Evolutionary conservation across 2,888 invertebrate species (phyloP), one percentile per base, ranked within the genome.

Genomic region (Aplocera efformata): DNA sequence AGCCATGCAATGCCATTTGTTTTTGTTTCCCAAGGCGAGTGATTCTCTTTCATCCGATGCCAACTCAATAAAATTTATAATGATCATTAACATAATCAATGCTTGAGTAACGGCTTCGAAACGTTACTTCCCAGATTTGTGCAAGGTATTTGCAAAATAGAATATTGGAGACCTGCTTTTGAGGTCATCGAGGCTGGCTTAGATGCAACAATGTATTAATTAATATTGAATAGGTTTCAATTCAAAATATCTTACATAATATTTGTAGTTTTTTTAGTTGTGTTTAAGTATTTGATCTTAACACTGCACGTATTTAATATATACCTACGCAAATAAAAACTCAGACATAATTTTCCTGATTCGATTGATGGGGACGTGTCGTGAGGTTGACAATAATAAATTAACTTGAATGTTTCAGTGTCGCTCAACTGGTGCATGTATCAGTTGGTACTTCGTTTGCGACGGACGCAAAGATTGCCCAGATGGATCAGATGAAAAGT

Each of bases 401-500:
- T 22, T 28, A 17, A 9, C 17, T 26, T 7, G 28, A 24, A 20
- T 13, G 11, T 34, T 48, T 26, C 41, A 97, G 93, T 97, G 97
- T 71, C 93, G 93, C 20, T 94, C 94, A 35, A 93, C 93, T 34
- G 97, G 97, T 1, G 90, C 91, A 7, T 97, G 97, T 76, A 94
- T 97, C 67, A 96, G 96, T 60, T 96, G 96, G 96, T 96, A 95
- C 89, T 96, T 96, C 78, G 95, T 97, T 3, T 97, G 97, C 76
- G 96, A 97, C 72, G 94, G 94, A 6, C 91, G 94, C 51, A 90
- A 92, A 49, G 96, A 97, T 69, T 97, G 97, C 67, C 90, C 91
- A 6, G 96, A 96, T 65, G 95, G 94, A 10, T 96, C 96, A 0
- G 97, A 97, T 71, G 97, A 97, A 77, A 93, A 93, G 64, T 96